Conservation (phyloP, 2,797 vertebrate genomes). For the Chlorospingus semifuscus region DNA sequence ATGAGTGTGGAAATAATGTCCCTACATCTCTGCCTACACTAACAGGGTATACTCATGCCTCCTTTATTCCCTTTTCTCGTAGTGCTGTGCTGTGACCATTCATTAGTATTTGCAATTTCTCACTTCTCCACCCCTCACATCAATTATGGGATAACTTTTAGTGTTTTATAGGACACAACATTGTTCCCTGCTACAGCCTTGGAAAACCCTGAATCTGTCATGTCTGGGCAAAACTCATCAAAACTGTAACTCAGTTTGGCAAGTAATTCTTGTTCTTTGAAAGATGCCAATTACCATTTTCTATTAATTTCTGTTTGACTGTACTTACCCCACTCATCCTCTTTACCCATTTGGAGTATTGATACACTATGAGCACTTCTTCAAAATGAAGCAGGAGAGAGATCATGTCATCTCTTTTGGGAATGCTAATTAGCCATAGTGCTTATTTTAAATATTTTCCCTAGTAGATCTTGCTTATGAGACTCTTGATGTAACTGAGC, state of each 20-base stretch:
- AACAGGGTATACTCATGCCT: not conserved
- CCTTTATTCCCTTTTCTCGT: not conserved
- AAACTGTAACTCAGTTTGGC: not conserved
- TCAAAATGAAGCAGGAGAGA: not conserved
- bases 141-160: not conserved
- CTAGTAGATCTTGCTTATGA: not conserved
- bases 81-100: not conserved
- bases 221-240: not conserved
- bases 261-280: not conserved
- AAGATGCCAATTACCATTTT: not conserved
- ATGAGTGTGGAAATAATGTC: not conserved
- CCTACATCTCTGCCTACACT: not conserved
- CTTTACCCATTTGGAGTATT: not conserved
- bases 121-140: not conserved
- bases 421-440: not conserved
- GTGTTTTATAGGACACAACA: not conserved
- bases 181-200: not conserved
- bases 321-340: not conserved
- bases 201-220: not conserved
- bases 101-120: not conserved
- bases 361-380: not conserved
- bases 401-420: not conserved
- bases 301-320: not conserved
- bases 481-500: not conserved
- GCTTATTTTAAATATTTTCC: not conserved